These are phyloP conservation scores for Papilio helenus DNA, from an alignment of 1,140 invertebrate genomes.

Conservation along the genomic window DNA sequence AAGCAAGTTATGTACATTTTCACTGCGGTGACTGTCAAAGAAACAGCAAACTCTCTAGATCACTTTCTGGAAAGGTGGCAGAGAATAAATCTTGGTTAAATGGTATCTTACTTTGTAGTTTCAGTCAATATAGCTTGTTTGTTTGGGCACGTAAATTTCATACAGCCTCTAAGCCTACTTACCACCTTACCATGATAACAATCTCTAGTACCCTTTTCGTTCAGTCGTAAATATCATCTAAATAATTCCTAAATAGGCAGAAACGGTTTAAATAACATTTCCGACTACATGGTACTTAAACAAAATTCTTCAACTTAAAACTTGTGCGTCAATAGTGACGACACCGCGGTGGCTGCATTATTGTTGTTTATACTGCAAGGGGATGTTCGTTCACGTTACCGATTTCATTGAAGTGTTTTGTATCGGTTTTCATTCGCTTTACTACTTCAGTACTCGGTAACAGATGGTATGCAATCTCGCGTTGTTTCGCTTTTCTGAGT, in stretches of 20 bases:
- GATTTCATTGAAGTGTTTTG: slow-evolving; percentile 8
- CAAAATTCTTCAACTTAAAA: background rate
- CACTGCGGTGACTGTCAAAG: background rate
- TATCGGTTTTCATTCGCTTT: background rate
- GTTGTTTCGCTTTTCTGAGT: background rate
- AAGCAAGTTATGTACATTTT: too few relatives aligned
- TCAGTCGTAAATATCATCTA: background rate
- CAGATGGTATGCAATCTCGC: background rate
- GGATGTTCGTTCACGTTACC: slow-evolving; percentile 7
- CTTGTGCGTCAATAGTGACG: background rate
- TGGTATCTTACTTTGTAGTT: background rate
- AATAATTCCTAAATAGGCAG: background rate
- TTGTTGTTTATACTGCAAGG: background rate
- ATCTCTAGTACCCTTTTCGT: background rate
- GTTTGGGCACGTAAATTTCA: background rate
- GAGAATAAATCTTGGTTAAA: too few relatives aligned
- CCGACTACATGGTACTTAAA: background rate
- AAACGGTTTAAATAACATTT: background rate
- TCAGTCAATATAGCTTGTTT: background rate
- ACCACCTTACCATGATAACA: background rate
- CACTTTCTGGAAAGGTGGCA: too few relatives aligned
- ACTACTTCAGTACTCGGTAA: background rate
- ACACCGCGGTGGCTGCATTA: background rate
- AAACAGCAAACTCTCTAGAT: background rate
- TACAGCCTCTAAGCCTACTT: background rate